These are phyloP conservation scores for Sakesphorus luctuosus DNA, from an alignment of 2,113 vertebrate species.

Conservation along the genomic window DNA sequence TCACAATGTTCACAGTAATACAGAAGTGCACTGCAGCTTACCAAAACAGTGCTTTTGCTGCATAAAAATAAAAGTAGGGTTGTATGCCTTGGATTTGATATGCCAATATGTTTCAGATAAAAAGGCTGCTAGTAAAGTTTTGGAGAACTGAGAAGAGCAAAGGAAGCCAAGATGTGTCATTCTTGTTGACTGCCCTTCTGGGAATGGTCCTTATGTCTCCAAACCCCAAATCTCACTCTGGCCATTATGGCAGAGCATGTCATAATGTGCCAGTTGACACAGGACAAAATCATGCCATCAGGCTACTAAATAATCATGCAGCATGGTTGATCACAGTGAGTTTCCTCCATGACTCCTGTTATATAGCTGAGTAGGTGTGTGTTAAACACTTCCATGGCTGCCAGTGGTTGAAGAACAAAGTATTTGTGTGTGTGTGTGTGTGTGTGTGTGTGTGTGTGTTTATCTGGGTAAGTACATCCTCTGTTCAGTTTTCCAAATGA, in stretches of 20 bases:
- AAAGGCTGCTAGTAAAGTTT: background rate
- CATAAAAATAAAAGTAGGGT: background rate
- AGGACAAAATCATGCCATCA: background rate
- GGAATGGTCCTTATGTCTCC: background rate
- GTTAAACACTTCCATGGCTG: background rate
- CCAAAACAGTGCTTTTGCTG: background rate
- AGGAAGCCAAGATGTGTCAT: background rate
- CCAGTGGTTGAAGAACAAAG: background rate
- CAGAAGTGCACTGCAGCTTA: background rate
- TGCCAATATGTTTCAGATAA: background rate
- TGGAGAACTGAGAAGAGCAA: background rate
- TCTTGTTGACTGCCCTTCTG: background rate
- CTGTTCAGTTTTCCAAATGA: background rate
- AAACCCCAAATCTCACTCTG: background rate
- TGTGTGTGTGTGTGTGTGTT: fast-evolving
- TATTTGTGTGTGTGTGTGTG: fast-evolving
- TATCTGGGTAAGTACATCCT: background rate
- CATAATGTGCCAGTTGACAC: background rate
- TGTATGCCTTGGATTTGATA: background rate
- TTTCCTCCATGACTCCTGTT: background rate
- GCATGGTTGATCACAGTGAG: background rate
- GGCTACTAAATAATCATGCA: background rate
- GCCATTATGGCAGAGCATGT: background rate
- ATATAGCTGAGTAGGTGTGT: fast-evolving
- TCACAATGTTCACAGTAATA: background rate